These are phyloP conservation scores for Stichopus horrens DNA, from an alignment of 53 echinoderm and acorn worm species.

Conservation along the genomic window DNA sequence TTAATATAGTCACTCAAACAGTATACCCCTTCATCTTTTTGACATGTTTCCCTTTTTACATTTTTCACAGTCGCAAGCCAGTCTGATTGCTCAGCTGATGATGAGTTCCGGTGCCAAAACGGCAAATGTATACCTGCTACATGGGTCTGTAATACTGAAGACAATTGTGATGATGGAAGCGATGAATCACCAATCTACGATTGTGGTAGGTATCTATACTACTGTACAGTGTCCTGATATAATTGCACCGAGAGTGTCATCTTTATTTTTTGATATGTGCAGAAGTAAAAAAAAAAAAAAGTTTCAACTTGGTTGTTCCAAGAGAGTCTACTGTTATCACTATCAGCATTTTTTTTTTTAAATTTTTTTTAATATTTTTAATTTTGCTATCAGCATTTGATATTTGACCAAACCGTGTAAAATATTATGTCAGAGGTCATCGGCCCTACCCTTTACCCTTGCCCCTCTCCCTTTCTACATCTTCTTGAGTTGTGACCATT, in stretches of 20 bases:
- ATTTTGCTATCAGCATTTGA: not conserved
- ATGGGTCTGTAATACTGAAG: constrained; percentile 70
- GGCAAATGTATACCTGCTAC: constrained; percentile 59
- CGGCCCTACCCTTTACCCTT: no score
- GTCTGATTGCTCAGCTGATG: no score
- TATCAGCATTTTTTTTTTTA: no score
- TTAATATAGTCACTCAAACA: no score
- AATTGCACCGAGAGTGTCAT: not conserved
- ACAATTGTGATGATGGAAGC: constrained; percentile 64
- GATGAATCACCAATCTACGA: constrained; percentile 55
- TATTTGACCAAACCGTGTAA: not conserved
- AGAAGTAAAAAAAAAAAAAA: not conserved
- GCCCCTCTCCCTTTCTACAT: no score
- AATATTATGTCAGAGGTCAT: no score
- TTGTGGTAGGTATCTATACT: constrained; percentile 9
- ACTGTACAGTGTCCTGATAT: not conserved
- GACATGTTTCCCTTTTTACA: not conserved
- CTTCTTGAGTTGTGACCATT: no score
- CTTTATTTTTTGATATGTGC: not conserved
- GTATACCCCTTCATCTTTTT: no score
- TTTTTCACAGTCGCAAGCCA: constrained; percentile 4
- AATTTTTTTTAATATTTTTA: no score
- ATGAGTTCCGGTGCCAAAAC: constrained; percentile 60
- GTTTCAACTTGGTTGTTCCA: no score
- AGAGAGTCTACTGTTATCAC: no score